Percentiles rank a stretch among this genome's conserved stretches.
Evolutionary conservation across 2,797 vertebrate genomes (phyloP).

Genomic region (Corythornis leucogaster): DNA sequence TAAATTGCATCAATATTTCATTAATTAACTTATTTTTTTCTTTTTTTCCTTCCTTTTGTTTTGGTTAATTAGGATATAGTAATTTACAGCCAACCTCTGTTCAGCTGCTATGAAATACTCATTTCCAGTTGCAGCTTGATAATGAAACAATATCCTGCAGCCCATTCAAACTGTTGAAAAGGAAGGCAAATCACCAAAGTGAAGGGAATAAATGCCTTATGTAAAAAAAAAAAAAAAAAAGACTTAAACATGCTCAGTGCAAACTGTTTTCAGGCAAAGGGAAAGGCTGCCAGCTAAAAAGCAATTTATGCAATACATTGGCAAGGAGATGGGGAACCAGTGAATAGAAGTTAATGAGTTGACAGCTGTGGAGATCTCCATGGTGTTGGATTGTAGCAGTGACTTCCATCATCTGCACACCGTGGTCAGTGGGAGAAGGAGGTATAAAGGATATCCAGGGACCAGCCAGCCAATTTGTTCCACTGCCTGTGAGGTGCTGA

Average conservation of each 20-base stretch:
- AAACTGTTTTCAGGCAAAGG: not conserved
- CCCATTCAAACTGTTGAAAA: conserved; percentile 46
- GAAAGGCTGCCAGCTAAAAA: conserved; percentile 34
- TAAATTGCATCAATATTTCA: conserved; percentile 40
- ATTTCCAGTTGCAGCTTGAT: conserved; percentile 60
- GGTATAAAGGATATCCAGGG: conserved; percentile 31
- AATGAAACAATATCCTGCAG: conserved; percentile 52
- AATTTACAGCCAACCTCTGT: conserved; percentile 52
- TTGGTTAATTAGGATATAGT: conserved; percentile 57
- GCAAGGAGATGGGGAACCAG: conserved; percentile 26
- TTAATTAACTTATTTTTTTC: conserved; percentile 52
- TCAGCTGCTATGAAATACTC: conserved; percentile 51
- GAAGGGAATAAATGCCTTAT: not conserved
- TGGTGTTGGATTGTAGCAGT: conserved; percentile 20
- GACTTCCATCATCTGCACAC: conserved; percentile 21
- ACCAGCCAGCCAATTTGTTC: conserved; percentile 42
- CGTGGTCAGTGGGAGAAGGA: conserved; percentile 1
- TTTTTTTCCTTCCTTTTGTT: conserved; percentile 27
- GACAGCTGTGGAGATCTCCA: conserved; percentile 38
- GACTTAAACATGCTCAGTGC: conserved; percentile 10
- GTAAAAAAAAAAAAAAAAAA: not conserved
- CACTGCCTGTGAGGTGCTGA: not conserved
- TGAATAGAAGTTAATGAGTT: conserved; percentile 45
- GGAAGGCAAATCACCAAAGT: conserved; percentile 36
- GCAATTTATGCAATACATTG: conserved; percentile 47